Evolutionary conservation across 2,888 invertebrate species (phyloP), one percentile per base, ranked within the genome.

Genomic region (Proisotoma minuta): DNA sequence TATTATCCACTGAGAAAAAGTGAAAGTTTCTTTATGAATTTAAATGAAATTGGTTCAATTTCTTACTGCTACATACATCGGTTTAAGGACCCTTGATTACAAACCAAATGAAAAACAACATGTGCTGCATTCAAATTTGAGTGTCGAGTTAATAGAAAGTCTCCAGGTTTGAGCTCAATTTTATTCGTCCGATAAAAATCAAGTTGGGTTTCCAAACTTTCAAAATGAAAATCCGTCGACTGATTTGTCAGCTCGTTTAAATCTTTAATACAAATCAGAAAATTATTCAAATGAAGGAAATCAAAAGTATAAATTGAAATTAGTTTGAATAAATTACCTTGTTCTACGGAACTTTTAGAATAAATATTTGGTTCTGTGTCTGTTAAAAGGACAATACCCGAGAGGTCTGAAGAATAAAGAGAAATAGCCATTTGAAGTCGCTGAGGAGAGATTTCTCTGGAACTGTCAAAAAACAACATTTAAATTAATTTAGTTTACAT

Each of bases 191-290:
- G 85, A 34, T 66, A 59, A 27, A 26, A 52, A 12, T 52, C 29
- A 66, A 98, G 80, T 80, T 99, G 97, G 65, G 86, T 85, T 72
- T 92, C 91, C 64, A 94, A 82, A 75, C 87, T 84, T 0, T 86
- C 82, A 79, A 99, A 98, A 82, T 99, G 99, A 77, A 97, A 92
- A 78, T 99, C 99, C 1, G 97, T 92, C 0, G 91, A 89, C 76
- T 83, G 81, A 74, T 87, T 86, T 75, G 88, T 88, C 51, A 88
- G 81, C 57, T 82, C 82, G 56, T 83, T 82, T 77, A 90, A 84
- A 72, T 86, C 87, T 86, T 74, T 34, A n/a, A n/a, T n/a, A n/a
- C n/a, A n/a, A n/a, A n/a, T n/a, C n/a, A n/a, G n/a, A n/a, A n/a
- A n/a, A n/a, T n/a, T n/a, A 78, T 77, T 49, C 67, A 60, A 66